These are phyloP conservation scores for Echinarachnius parma DNA, from an alignment of 53 echinoderm and acorn worm species.

Conservation along the genomic window DNA sequence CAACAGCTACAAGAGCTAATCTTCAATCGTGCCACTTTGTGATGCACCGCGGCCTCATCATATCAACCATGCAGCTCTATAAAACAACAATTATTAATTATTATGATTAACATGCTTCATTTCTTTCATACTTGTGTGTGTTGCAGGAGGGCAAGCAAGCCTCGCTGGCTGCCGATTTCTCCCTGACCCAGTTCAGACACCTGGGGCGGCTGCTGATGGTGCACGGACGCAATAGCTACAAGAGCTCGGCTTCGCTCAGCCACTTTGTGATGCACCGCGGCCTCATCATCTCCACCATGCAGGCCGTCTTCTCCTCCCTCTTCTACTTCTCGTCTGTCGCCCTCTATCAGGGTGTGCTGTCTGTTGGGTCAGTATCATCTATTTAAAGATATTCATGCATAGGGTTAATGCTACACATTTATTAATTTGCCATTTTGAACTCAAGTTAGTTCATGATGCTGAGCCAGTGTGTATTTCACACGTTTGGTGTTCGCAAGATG, in stretches of 20 bases:
- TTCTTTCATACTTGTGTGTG: no score
- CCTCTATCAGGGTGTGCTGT: conserved; percentile 92
- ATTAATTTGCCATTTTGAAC: no score
- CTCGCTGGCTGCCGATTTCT: conserved; percentile 97
- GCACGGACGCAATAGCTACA: conserved; percentile 98
- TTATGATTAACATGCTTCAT: no score
- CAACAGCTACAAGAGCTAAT: conserved; percentile 98
- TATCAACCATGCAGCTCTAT: conserved; percentile 98
- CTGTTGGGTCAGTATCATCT: conserved; percentile 99
- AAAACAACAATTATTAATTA: no score
- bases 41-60: conserved; percentile 98
- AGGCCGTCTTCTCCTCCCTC: conserved; percentile 96
- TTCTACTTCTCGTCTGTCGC: conserved; percentile 99
- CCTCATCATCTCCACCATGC: conserved; percentile 96
- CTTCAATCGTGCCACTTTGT: conserved; percentile 95
- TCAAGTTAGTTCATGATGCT: no score
- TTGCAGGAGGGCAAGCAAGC: conserved; percentile 94
- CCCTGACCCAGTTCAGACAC: conserved; percentile 87
- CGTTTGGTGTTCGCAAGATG: no score
- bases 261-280: conserved; percentile 99
- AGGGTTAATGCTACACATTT: no score
- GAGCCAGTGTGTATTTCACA: no score
- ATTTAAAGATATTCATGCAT: no score
- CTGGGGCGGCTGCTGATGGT: conserved; percentile 91
- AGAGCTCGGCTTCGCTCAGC: conserved; percentile 91